phyloP scores from a whole-genome alignment of 1,140 invertebrate species.

The Microvelia longipes region DNA sequence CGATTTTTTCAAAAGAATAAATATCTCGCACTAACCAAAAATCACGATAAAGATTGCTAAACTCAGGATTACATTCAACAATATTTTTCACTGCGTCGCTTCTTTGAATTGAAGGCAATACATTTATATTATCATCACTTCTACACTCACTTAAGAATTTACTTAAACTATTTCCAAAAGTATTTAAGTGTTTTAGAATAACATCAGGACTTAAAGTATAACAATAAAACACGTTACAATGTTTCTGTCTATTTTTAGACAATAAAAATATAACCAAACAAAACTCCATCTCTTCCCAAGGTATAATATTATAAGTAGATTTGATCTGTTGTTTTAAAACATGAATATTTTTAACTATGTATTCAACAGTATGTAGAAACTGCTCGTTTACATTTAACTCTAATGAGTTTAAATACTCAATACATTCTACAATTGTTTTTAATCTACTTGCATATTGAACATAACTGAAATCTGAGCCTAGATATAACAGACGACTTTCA shows the following conservation, averaged over 20 bases:
- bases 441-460: too few relatives aligned
- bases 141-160: not conserved
- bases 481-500: too few relatives aligned
- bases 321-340: constrained; percentile 15
- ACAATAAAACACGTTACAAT: constrained; percentile 16
- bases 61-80: constrained; percentile 11
- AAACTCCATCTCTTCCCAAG: constrained; percentile 22
- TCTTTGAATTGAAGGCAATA: constrained; percentile 12
- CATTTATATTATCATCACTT: not conserved
- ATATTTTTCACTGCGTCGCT: constrained; percentile 14
- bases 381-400: too few relatives aligned
- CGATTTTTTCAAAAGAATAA: constrained; percentile 17
- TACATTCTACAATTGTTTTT: too few relatives aligned
- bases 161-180: constrained; percentile 9
- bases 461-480: too few relatives aligned
- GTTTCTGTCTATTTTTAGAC: constrained; percentile 11
- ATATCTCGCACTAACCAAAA: constrained; percentile 16
- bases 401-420: too few relatives aligned
- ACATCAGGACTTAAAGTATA: constrained; percentile 10
- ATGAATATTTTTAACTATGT: constrained; percentile 18
- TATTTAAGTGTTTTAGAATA: constrained; percentile 11
- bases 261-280: constrained; percentile 17
- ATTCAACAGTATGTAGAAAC: too few relatives aligned
- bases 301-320: constrained; percentile 15
- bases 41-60: constrained; percentile 16